phyloP scores from a whole-genome alignment of 2,113 vertebrate genomes.

The Nanorana parkeri region DNA sequence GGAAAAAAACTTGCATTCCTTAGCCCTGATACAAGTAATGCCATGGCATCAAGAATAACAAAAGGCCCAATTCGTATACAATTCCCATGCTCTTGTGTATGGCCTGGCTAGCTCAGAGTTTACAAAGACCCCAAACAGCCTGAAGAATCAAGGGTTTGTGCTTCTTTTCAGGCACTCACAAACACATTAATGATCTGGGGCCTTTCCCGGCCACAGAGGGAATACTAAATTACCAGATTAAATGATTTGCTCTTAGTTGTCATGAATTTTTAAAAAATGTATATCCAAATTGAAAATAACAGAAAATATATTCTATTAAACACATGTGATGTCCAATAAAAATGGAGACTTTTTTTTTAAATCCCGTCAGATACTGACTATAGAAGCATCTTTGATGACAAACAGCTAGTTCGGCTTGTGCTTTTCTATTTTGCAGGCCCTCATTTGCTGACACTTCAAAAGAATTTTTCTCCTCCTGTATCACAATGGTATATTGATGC shows the following conservation, averaged over 20 bases:
- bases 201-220: conserved; percentile 66
- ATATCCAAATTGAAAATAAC: neutral
- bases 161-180: conserved; percentile 76
- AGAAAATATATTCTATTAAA: neutral
- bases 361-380: neutral
- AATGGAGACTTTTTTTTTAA: neutral
- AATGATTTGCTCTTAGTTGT: conserved; percentile 52
- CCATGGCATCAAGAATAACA: conserved; percentile 73
- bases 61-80: conserved; percentile 68
- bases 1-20: conserved; percentile 66
- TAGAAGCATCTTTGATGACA: conserved; percentile 64
- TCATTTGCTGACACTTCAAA: conserved; percentile 74
- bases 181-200: conserved; percentile 72
- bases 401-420: conserved; percentile 67
- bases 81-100: conserved; percentile 77
- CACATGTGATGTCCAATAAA: neutral
- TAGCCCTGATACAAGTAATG: conserved; percentile 62
- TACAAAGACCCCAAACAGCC: conserved; percentile 77
- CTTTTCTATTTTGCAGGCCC: conserved; percentile 73
- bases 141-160: conserved; percentile 78
- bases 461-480: conserved; percentile 67
- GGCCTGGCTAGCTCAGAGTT: conserved; percentile 68
- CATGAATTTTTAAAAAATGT: neutral
- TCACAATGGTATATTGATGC: conserved; percentile 75
- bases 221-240: conserved; percentile 68